These are phyloP conservation scores for Pachycephus smyrnensis DNA, from an alignment of 2,888 invertebrate genomes.

Conservation along the genomic window DNA sequence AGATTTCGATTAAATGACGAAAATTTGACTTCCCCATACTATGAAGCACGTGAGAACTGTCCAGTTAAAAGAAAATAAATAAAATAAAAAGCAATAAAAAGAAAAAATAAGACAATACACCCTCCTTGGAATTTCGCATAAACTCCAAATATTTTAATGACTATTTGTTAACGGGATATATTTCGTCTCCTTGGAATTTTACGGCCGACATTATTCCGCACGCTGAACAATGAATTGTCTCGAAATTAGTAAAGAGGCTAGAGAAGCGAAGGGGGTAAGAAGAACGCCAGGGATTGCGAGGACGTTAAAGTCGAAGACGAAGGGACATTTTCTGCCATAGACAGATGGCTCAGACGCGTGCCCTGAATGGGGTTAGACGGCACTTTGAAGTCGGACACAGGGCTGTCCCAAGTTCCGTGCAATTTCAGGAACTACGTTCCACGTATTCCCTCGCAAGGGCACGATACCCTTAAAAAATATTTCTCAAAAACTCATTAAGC, in stretches of 20 bases:
- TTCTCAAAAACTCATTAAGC: not conserved
- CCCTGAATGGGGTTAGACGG: not conserved
- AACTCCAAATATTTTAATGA: not conserved
- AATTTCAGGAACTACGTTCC: not conserved
- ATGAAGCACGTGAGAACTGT: not conserved
- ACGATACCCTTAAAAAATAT: not conserved
- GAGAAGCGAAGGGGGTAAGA: not conserved
- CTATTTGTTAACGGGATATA: not conserved
- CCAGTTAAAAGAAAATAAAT: not conserved
- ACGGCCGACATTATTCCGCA: not conserved
- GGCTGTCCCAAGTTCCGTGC: not conserved
- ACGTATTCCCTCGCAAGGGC: not conserved
- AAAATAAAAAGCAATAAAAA: no score
- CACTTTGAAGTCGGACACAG: not conserved
- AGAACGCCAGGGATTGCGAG: not conserved
- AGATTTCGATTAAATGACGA: not conserved
- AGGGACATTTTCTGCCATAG: slow-evolving; percentile 1
- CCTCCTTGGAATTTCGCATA: not conserved
- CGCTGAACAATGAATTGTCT: not conserved
- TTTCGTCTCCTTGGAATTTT: not conserved
- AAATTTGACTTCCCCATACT: not conserved
- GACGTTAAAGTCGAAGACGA: not conserved
- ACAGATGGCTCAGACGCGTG: not conserved
- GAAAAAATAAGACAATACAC: not conserved
- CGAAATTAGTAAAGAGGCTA: not conserved